Evolutionary conservation across 2,888 invertebrate genomes (phyloP), one percentile per base, ranked within the genome.

Genomic region (Synergus laeviventris): DNA sequence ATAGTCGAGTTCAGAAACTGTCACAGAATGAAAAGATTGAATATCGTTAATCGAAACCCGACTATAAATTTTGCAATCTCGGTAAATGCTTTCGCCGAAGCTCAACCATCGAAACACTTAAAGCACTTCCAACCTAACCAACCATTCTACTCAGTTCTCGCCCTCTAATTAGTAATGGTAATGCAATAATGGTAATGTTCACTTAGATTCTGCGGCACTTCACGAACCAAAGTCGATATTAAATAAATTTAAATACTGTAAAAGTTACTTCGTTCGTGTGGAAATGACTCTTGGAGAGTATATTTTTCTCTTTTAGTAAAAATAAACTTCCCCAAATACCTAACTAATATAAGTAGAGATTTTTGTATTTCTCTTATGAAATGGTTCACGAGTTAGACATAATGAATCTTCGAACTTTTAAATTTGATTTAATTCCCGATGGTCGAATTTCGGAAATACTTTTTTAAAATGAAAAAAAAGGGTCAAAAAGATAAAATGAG

Each of bases 401-500:
- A n/a, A n/a, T n/a, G n/a, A n/a, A n/a, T 9, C 39, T 9, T 39
- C 39, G 1, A n/a, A n/a, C n/a, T 8, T 49, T 1, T 49, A n/a
- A 5, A 7, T n/a, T 2, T 49, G n/a, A 49, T 49, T 49, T 16
- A 45, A 16, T 0, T 49, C n/a, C n/a, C n/a, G 2, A 49, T n/a
- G n/a, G n/a, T n/a, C n/a, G n/a, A n/a, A n/a, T n/a, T n/a, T n/a
- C 24, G 45, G 31, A 66, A 45, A 45, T 66, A 66, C 24, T 66
- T 66, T 24, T 45, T 66, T 24, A 66, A 16, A 64, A 73, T 56
- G 64, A 18, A 2, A 18, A 21, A 42, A 64, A 73, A 61, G 56
- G 45, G 21, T 31, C 66, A 74, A 64, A 76, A 64, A 75, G 73
- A 74, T 66, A 42, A 75, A 78, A 77, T 76, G 49, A 59, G 74